Evolutionary conservation across 2,888 invertebrate genomes (phyloP).

Genomic region (Drosophila quasianomalipes): DNA sequence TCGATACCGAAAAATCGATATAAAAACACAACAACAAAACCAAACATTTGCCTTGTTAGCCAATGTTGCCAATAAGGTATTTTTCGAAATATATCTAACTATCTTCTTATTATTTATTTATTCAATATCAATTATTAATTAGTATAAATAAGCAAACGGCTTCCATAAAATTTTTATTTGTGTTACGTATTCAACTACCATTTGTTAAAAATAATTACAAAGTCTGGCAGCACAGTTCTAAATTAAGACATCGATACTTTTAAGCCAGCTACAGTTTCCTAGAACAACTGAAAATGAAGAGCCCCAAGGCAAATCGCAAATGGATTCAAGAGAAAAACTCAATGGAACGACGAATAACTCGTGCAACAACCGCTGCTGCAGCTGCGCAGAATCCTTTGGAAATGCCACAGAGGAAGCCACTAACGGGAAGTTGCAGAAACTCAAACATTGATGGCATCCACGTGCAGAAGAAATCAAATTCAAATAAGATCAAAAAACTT

Average conservation of each 20-base stretch:
- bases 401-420: too few species aligned
- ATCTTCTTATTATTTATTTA: not conserved
- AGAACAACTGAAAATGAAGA: too few species aligned
- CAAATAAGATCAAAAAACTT: not conserved
- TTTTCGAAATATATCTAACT: not conserved
- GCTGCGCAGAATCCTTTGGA: not conserved
- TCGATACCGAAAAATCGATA: not conserved
- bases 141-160: not conserved
- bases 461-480: not conserved
- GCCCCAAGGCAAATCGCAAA: accelerated
- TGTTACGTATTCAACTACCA: not conserved
- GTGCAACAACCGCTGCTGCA: not conserved
- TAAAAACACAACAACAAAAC: not conserved
- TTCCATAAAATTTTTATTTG: not conserved
- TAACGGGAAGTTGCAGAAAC: too few species aligned
- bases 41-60: not conserved
- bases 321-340: not conserved
- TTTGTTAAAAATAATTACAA: not conserved
- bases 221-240: constrained; percentile 1
- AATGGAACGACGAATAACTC: not conserved
- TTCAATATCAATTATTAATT: not conserved
- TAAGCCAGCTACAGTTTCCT: not conserved
- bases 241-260: not conserved
- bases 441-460: not conserved
- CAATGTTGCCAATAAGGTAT: not conserved